A percentile compares a stretch with the other conserved stretches of the same genome.
phyloP scores from a whole-genome alignment of 2,113 vertebrate genomes.

The Brachionichthys hirsutus region DNA sequence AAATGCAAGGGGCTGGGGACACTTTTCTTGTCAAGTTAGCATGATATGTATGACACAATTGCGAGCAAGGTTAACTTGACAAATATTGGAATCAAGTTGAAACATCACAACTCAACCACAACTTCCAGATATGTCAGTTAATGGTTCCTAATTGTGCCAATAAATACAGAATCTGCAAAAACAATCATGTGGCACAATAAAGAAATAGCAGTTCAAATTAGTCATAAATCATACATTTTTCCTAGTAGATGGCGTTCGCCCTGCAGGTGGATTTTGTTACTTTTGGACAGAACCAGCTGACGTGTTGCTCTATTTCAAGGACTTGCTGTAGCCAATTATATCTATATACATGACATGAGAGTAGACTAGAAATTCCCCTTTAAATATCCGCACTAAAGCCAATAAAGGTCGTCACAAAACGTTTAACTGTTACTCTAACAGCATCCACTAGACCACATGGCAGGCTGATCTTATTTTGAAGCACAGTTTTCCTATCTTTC shows the following conservation, averaged over 20 bases:
- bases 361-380: not conserved
- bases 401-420: not conserved
- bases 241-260: too few relatives aligned
- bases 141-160: too few relatives aligned
- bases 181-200: too few relatives aligned
- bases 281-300: too few relatives aligned
- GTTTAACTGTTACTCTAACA: conserved; percentile 75
- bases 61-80: not conserved
- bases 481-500: conserved; percentile 53
- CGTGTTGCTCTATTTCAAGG: too few relatives aligned
- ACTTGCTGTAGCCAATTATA: too few relatives aligned
- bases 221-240: too few relatives aligned
- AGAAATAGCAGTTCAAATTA: too few relatives aligned
- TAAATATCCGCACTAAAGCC: not conserved
- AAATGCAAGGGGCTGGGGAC: too few relatives aligned
- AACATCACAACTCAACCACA: not conserved
- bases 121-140: too few relatives aligned
- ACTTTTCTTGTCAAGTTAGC: not conserved
- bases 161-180: too few relatives aligned
- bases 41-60: not conserved
- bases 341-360: not conserved
- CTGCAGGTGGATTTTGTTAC: too few relatives aligned
- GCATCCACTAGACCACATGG: conserved; percentile 75
- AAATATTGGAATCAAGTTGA: not conserved
- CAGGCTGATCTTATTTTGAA: not conserved